phyloP scores from a whole-genome alignment of 2,888 invertebrate genomes.

The Parochlus steinenii region DNA sequence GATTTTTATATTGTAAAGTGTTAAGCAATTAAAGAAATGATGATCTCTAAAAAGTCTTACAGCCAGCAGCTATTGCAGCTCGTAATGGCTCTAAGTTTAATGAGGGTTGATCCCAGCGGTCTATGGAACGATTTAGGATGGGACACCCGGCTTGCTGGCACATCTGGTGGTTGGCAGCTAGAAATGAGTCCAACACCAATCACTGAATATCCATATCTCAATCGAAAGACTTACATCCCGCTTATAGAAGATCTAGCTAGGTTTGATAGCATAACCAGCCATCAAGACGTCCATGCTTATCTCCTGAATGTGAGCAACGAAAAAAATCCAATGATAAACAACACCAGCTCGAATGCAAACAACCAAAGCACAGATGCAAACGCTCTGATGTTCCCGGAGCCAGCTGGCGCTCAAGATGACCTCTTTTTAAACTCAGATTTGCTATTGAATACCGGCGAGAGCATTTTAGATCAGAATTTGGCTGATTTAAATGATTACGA shows the following conservation, averaged over 20 bases:
- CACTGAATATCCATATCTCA: constrained; percentile 27
- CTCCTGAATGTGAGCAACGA: constrained; percentile 37
- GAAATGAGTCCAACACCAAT: constrained; percentile 27
- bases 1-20: constrained; percentile 11
- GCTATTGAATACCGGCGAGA: constrained; percentile 23
- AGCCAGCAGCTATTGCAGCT: constrained; percentile 67
- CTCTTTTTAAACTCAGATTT: constrained; percentile 27
- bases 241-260: constrained; percentile 29
- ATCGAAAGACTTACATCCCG: constrained; percentile 30
- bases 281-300: constrained; percentile 39
- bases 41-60: constrained; percentile 72
- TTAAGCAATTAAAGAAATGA: constrained; percentile 21
- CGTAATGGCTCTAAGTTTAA: constrained; percentile 61
- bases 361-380: background rate
- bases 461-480: constrained; percentile 39
- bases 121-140: constrained; percentile 48
- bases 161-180: constrained; percentile 25
- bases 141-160: constrained; percentile 26
- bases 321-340: constrained; percentile 17
- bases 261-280: constrained; percentile 47
- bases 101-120: constrained; percentile 54
- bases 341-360: constrained; percentile 19
- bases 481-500: constrained; percentile 40
- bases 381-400: background rate
- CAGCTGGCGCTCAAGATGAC: constrained; percentile 18